Evolutionary conservation across 1,140 invertebrate species (phyloP).

Genomic region (Rhyzopertha dominica): DNA sequence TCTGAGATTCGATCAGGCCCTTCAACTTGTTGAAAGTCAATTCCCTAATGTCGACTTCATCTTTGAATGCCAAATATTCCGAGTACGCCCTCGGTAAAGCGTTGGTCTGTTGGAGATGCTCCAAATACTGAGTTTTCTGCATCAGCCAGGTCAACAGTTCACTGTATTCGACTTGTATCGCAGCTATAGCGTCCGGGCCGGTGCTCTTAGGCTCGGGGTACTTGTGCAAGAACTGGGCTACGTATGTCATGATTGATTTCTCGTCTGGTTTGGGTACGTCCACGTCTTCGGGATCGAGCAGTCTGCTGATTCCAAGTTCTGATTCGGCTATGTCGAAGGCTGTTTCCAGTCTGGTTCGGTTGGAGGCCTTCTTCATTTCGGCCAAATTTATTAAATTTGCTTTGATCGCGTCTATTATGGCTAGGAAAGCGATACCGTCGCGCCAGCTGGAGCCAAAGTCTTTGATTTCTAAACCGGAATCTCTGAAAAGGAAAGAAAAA

Average conservation of each 20-base stretch:
- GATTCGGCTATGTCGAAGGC: slow-evolving; percentile 91
- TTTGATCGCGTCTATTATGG: slow-evolving; percentile 92
- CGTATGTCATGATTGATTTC: slow-evolving; percentile 99
- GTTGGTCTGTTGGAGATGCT: slow-evolving; percentile 62
- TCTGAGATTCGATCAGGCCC: slow-evolving; percentile 69
- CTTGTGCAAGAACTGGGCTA: slow-evolving; percentile 96
- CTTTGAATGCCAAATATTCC: slow-evolving; percentile 66
- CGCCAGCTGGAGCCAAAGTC: slow-evolving; percentile 97
- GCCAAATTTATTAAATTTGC: slow-evolving; percentile 88
- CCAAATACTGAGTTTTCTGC: slow-evolving; percentile 65
- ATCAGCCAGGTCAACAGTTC: slow-evolving; percentile 74
- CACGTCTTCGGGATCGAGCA: slow-evolving; percentile 95
- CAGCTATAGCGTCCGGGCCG: slow-evolving; percentile 63
- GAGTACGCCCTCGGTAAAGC: slow-evolving; percentile 60
- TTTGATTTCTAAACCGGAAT: slow-evolving; percentile 80
- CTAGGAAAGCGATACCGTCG: slow-evolving; percentile 94
- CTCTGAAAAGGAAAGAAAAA: slow-evolving; percentile 51
- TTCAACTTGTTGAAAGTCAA: slow-evolving; percentile 66
- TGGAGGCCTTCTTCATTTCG: slow-evolving; percentile 69
- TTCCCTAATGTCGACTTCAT: slow-evolving; percentile 65
- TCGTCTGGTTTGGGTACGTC: slow-evolving; percentile 96
- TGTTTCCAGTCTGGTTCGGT: slow-evolving; percentile 79
- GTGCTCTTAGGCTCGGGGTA: slow-evolving; percentile 77
- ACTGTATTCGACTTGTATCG: slow-evolving; percentile 75
- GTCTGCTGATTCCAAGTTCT: slow-evolving; percentile 86